Evolutionary conservation across 2,113 vertebrate species (phyloP), one percentile per base, ranked within the genome.

Genomic region (Vulpes vulpes): DNA sequence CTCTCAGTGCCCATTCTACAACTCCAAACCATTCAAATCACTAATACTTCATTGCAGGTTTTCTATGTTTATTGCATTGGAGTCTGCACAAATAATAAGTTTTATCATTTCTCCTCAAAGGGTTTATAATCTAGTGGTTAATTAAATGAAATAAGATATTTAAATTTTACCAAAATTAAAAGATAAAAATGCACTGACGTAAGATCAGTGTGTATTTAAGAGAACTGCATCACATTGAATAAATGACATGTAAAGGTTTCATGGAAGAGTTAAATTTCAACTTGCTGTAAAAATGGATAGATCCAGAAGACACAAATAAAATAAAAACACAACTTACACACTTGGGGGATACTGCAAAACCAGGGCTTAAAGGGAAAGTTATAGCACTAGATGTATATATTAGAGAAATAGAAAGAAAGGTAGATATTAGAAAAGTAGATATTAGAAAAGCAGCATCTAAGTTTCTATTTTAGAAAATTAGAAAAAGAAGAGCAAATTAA

Each of bases 81-180:
- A 11, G 30, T 43, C n/a, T 65, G n/a, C 11, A 38, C 14, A 95
- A 38, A 64, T 30, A 14, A 19, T 74, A 81, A 60, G n/a, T 80
- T 20, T 90, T 55, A 91, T 22, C 53, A n/a, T 38, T 32, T 57
- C 23, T 81, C 32, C 67, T n/a, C 20, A 74, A 55, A 20, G 22
- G 62, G 4, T 57, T 86, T 93, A 35, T n/a, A 64, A 43, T 59
- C 51, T 86, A 19, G 12, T 93, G 8, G 2, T 91, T 16, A 79
- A 16, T 62, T 71, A 79, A 79, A 32, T 32, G 12, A 89, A 4
- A 25, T 76, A 30, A 89, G 60, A 67, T 38, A 85, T 62, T 83
- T 88, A 78, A 16, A 89, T 64, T 53, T 55, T 91, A 81, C 93
- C 9, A n/a, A 85, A 86, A 85, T 83, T n/a, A 67, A 94, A 64